Evolutionary conservation across 2,797 vertebrate genomes (phyloP), one percentile per base, ranked within the genome.

Genomic region (Euphonia xanthogaster): DNA sequence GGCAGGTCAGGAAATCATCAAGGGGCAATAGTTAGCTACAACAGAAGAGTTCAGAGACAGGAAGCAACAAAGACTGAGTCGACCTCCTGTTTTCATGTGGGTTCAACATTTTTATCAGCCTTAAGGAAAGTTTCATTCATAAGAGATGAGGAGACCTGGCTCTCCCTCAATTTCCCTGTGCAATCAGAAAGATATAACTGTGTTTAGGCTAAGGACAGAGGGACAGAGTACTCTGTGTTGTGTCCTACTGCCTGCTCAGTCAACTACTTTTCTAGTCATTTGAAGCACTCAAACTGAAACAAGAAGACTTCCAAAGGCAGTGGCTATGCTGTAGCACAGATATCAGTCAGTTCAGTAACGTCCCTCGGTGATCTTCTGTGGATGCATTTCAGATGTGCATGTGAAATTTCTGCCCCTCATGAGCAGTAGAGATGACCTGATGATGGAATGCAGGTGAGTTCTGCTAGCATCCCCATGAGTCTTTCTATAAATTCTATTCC

Each of bases 11-110:
- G 92, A 92, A 96, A 80, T 76, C 24, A 1, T 66, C 37, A 14
- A 63, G 71, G 71, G 74, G 50, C 76, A 85, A 44, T 45, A 51
- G 40, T 48, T 70, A 66, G 33, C 54, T 55, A 33, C 81, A 47
- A 35, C 33, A 92, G 90, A 92, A 92, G 48, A 93, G 39, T 61
- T 88, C 60, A 76, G 63, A 83, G 23, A 67, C 71, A 93, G 91
- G 86, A 96, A 97, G 96, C 48, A 93, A 78, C 84, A 92, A 96
- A 95, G 81, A 70, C 62, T 96, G 73, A 79, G 77, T 35, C 20
- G 37, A 57, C 84, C 66, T 91, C 83, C 75, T 88, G 67, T 93
- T 95, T 96, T 96, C 80, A 87, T 91, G 53, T 76, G 70, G 6
- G 19, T 89, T 93, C 68, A 87, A 51, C 19, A 14, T 89, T 93